Conservation (phyloP, 2,113 vertebrate genomes). For the Eonycteris spelaea region DNA sequence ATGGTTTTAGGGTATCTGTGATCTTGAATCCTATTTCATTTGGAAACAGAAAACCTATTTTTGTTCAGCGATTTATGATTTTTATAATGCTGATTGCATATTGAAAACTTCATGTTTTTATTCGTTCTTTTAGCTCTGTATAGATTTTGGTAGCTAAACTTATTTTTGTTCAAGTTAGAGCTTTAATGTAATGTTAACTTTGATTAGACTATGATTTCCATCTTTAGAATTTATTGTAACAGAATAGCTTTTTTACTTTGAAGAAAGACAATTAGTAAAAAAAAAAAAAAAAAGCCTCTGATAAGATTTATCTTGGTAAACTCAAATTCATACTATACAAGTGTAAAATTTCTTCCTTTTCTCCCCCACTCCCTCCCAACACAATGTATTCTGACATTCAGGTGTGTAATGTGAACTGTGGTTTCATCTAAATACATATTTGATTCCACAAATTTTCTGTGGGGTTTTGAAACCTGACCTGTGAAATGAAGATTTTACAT, state of each 20-base stretch:
- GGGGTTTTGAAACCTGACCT: not conserved
- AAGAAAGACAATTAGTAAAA: not conserved
- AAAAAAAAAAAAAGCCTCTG: not conserved
- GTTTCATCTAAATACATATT: not conserved
- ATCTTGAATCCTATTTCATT: constrained; percentile 45
- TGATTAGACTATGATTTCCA: not conserved
- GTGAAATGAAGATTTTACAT: not conserved
- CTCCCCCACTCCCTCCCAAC: not conserved
- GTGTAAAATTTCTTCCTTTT: not conserved
- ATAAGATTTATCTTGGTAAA: not conserved
- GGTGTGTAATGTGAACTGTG: not conserved
- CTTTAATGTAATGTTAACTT: constrained; percentile 6
- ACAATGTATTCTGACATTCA: not conserved
- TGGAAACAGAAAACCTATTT: constrained; percentile 49
- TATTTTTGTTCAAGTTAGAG: constrained; percentile 21
- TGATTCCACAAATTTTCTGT: constrained; percentile 18
- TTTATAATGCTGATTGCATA: constrained; percentile 34
- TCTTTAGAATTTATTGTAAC: constrained; percentile 6
- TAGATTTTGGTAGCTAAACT: constrained; percentile 14
- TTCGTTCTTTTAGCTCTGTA: constrained; percentile 13
- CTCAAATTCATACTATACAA: not conserved
- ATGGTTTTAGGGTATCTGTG: constrained; percentile 45
- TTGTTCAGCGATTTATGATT: constrained; percentile 51
- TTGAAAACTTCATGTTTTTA: constrained; percentile 21
- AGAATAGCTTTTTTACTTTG: not conserved